Conservation (phyloP, 1,140 invertebrate genomes). For the Ceratina calcarata region DNA sequence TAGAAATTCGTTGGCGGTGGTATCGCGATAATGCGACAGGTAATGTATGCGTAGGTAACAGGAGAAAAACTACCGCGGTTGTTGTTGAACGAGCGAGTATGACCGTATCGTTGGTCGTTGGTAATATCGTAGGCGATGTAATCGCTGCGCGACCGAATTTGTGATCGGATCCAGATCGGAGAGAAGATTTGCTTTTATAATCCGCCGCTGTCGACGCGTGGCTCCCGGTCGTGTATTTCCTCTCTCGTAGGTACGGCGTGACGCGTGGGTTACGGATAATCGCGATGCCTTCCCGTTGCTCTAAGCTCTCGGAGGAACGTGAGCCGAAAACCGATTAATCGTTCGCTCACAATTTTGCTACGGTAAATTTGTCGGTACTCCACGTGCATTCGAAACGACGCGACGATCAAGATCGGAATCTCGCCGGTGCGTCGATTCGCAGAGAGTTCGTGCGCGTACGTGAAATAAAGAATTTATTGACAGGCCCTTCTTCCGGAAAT, state of each 20-base stretch:
- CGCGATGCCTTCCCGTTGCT: constrained; percentile 31
- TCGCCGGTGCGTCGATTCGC: no score
- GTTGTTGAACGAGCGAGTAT: constrained; percentile 31
- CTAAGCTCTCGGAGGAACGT: constrained; percentile 42
- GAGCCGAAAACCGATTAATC: constrained; percentile 38
- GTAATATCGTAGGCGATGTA: not conserved
- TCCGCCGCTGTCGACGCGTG: constrained; percentile 47
- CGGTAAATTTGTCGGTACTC: no score
- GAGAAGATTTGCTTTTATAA: constrained; percentile 61
- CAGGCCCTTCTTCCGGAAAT: no score
- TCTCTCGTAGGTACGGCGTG: not conserved
- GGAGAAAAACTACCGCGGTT: no score
- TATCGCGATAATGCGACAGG: no score
- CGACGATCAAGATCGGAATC: no score
- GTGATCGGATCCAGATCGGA: constrained; percentile 53
- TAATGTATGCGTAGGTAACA: no score
- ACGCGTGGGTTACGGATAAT: no score
- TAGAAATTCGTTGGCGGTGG: no score
- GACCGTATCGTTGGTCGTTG: constrained; percentile 57
- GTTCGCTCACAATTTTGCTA: not conserved
- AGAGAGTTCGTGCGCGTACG: no score
- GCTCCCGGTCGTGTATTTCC: constrained; percentile 24
- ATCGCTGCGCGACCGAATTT: constrained; percentile 60
- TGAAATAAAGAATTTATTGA: no score
- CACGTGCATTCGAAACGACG: no score